These are phyloP conservation scores for Erebia palarica DNA, from an alignment of 2,888 invertebrate genomes.

Conservation along the genomic window DNA sequence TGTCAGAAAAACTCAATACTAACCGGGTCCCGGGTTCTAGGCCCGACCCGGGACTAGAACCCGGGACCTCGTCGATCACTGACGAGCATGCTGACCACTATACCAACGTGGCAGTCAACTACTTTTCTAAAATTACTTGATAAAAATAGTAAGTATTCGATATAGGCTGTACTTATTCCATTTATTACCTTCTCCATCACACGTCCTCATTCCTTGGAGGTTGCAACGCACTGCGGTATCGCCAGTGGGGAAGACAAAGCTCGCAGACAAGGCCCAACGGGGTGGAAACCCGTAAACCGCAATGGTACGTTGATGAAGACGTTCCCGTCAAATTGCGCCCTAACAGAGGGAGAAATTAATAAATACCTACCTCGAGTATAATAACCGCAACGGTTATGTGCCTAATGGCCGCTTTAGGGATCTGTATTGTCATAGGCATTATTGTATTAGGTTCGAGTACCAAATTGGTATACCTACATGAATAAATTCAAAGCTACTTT, in stretches of 20 bases:
- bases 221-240: conserved; percentile 42
- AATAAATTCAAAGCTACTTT: too few species aligned
- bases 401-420: not conserved
- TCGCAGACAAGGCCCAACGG: conserved; percentile 52
- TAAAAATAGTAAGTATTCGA: too few species aligned
- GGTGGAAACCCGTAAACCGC: conserved; percentile 63
- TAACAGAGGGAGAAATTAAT: conserved; percentile 44
- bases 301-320: conserved; percentile 66
- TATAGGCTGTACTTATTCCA: not conserved
- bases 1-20: too few species aligned
- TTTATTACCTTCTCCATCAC: conserved; percentile 36
- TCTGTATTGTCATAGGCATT: not conserved
- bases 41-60: too few species aligned
- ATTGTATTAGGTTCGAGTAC: not conserved
- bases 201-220: conserved; percentile 39
- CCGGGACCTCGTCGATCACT: too few species aligned
- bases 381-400: conserved; percentile 22
- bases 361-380: conserved; percentile 32
- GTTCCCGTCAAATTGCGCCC: conserved; percentile 59
- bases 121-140: too few species aligned
- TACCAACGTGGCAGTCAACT: too few species aligned
- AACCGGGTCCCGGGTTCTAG: too few species aligned
- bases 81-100: too few species aligned
- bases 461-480: not conserved
- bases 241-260: conserved; percentile 56